Percentiles rank a stretch among this genome's conserved stretches.
phyloP scores from a whole-genome alignment of 2,888 invertebrate species.

The Alviniconcha strummeri region DNA sequence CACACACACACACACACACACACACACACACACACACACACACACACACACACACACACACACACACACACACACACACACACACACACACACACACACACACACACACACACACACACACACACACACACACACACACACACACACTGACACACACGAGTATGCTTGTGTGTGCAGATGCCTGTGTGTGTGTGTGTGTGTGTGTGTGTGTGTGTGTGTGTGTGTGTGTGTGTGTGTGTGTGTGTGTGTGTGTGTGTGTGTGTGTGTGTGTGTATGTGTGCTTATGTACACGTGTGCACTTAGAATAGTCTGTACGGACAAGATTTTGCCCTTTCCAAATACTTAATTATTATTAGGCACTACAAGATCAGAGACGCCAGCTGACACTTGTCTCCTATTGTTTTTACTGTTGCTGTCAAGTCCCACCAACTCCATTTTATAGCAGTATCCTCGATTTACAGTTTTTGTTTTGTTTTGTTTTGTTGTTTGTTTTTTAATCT shows the following conservation, averaged over 20 bases:
- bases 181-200: not conserved
- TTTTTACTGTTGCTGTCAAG: no score
- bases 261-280: not conserved
- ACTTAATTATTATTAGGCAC: no score
- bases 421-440: no score
- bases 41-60: not conserved
- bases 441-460: no score
- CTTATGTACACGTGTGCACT: no score
- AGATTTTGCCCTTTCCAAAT: no score
- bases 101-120: not conserved
- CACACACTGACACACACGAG: not conserved
- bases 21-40: not conserved
- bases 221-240: not conserved
- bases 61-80: not conserved
- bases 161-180: not conserved
- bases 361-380: no score
- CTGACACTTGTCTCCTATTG: no score
- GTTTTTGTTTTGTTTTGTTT: no score
- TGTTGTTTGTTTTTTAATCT: no score
- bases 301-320: no score
- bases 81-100: not conserved
- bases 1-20: not conserved
- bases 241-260: not conserved
- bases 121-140: not conserved
- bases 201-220: not conserved